These are phyloP conservation scores for Lysiphlebus fabarum DNA, from an alignment of 1,140 invertebrate genomes.

Conservation along the genomic window DNA sequence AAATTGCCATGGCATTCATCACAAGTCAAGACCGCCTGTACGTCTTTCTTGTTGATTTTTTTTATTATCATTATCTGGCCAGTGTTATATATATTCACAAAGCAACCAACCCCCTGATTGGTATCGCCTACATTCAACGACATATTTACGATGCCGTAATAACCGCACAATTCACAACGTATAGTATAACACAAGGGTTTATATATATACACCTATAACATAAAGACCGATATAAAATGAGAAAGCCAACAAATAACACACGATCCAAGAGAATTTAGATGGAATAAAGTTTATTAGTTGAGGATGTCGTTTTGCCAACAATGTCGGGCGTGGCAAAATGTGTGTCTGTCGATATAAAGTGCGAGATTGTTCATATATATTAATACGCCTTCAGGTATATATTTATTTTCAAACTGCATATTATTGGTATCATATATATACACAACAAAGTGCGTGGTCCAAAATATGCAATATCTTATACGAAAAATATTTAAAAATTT, in stretches of 20 bases:
- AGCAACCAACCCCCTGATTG: slow-evolving; percentile 19
- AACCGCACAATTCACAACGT: slow-evolving; percentile 11
- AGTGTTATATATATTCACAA: neutral
- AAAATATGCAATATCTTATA: too few species aligned
- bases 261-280: neutral
- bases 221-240: neutral
- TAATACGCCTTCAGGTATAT: too few species aligned
- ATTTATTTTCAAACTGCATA: too few species aligned
- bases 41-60: slow-evolving; percentile 8
- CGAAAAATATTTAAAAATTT: too few species aligned
- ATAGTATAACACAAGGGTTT: neutral
- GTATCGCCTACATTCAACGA: slow-evolving; percentile 18
- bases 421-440: too few species aligned
- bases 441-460: too few species aligned
- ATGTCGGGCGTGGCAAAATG: slow-evolving; percentile 19
- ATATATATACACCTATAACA: too few species aligned
- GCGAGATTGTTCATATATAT: too few species aligned
- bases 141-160: slow-evolving; percentile 25
- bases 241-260: neutral
- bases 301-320: slow-evolving; percentile 15
- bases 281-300: slow-evolving; percentile 6
- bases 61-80: too few species aligned
- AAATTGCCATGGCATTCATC: slow-evolving; percentile 21
- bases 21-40: slow-evolving; percentile 12
- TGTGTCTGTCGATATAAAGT: slow-evolving; percentile 1